A percentile compares a stretch with the other conserved stretches of the same genome.
Conservation (phyloP, 1,140 invertebrate genomes). For the Pseudomyrmex flavicornis region DNA sequence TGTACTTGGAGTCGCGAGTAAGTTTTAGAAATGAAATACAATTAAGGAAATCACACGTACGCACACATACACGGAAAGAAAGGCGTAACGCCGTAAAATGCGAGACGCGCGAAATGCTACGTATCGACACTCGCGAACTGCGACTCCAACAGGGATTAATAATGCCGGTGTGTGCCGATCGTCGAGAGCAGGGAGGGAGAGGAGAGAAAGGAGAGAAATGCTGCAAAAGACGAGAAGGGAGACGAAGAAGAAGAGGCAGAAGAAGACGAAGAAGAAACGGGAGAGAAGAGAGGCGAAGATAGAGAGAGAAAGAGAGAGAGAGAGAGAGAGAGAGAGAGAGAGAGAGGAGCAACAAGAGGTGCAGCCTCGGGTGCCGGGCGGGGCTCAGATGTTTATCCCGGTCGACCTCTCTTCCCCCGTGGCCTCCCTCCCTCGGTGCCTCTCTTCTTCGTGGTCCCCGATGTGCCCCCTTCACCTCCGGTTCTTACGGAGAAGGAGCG, state of each 20-base stretch:
- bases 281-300: conserved; percentile 76
- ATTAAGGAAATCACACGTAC: conserved; percentile 65
- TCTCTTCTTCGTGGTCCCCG: conserved; percentile 71
- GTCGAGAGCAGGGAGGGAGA: conserved; percentile 51
- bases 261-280: conserved; percentile 64
- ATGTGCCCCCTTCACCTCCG: conserved; percentile 74
- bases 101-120: conserved; percentile 67
- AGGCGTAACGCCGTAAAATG: conserved; percentile 70
- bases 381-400: conserved; percentile 85
- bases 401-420: conserved; percentile 83
- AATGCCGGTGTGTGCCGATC: conserved; percentile 57
- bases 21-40: conserved; percentile 62
- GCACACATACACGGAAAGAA: conserved; percentile 20
- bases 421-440: conserved; percentile 64
- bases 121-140: conserved; percentile 63
- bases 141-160: conserved; percentile 65
- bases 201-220: conserved; percentile 53
- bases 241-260: conserved; percentile 63
- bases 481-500: conserved; percentile 77
- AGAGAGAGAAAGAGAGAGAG: conserved; percentile 69
- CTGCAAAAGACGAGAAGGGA: conserved; percentile 52
- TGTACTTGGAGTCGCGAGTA: conserved; percentile 35
- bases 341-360: conserved; percentile 80
- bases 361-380: conserved; percentile 84
- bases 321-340: conserved; percentile 73